Percentiles rank a stretch among this genome's conserved stretches.
Evolutionary conservation across 2,797 vertebrate genomes (phyloP).

Genomic region (Muscicapa comitata): DNA sequence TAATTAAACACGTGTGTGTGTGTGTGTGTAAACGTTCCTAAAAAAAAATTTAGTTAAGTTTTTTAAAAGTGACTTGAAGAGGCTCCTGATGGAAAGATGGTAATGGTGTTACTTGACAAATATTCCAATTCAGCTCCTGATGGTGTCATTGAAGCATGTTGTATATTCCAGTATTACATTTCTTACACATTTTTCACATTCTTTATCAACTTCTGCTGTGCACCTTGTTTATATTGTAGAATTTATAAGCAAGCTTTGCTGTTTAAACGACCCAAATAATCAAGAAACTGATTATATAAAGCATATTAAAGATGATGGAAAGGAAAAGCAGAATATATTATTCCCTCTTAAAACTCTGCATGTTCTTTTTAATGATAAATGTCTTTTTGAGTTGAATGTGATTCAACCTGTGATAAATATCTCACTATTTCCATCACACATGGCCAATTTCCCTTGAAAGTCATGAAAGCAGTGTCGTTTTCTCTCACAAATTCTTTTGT

Average conservation of each 20-base stretch:
- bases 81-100: not conserved
- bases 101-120: not conserved
- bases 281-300: not conserved
- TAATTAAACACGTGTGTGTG: fast-evolving
- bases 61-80: not conserved
- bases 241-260: not conserved
- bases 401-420: not conserved
- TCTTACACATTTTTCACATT: not conserved
- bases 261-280: not conserved
- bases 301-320: not conserved
- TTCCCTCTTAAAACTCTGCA: not conserved
- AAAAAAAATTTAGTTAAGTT: not conserved
- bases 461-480: not conserved
- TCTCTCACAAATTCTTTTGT: not conserved
- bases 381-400: not conserved
- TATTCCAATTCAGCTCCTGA: not conserved
- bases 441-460: not conserved
- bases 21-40: not conserved
- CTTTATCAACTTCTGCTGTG: not conserved
- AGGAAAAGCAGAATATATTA: not conserved
- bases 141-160: not conserved
- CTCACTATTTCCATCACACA: not conserved
- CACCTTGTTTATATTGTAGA: not conserved
- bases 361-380: not conserved
- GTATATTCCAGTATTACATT: not conserved